A percentile compares a stretch with the other conserved stretches of the same genome.
These are phyloP conservation scores for Baronia brevicornis DNA, from an alignment of 2,888 invertebrate species.

Conservation along the genomic window DNA sequence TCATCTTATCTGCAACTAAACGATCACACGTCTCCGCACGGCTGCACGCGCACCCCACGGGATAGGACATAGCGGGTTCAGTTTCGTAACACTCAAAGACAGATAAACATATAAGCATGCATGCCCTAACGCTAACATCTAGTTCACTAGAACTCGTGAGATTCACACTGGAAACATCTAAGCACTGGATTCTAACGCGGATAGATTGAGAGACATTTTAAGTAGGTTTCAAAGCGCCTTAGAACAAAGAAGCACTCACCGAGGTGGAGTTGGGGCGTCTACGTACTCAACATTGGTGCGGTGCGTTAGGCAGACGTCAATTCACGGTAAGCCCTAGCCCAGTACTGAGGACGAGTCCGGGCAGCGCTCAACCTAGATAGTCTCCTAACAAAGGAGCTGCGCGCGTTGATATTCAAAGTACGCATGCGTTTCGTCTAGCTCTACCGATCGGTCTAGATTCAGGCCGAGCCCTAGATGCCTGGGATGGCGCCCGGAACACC, in stretches of 20 bases:
- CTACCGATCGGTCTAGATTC: constrained; percentile 36
- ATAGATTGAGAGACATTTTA: constrained; percentile 13
- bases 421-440: neutral
- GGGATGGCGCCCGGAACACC: constrained; percentile 9
- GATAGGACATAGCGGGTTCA: constrained; percentile 47
- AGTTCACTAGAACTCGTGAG: constrained; percentile 43
- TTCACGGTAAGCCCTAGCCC: constrained; percentile 13
- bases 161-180: constrained; percentile 48
- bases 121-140: constrained; percentile 64
- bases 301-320: constrained; percentile 20
- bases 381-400: constrained; percentile 12
- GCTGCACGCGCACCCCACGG: constrained; percentile 43
- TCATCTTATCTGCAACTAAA: constrained; percentile 63
- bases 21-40: constrained; percentile 47
- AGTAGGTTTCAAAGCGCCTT: constrained; percentile 16
- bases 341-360: constrained; percentile 7
- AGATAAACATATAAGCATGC: constrained; percentile 64
- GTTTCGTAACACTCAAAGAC: constrained; percentile 50
- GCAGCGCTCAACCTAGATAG: constrained; percentile 2
- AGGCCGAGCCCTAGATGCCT: constrained; percentile 26
- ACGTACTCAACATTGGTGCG: constrained; percentile 37
- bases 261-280: constrained; percentile 33
- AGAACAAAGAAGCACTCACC: constrained; percentile 45
- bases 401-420: constrained; percentile 10
- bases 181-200: constrained; percentile 42